Conservation (phyloP, 2,797 vertebrate genomes). For the Propithecus deckenii region DNA sequence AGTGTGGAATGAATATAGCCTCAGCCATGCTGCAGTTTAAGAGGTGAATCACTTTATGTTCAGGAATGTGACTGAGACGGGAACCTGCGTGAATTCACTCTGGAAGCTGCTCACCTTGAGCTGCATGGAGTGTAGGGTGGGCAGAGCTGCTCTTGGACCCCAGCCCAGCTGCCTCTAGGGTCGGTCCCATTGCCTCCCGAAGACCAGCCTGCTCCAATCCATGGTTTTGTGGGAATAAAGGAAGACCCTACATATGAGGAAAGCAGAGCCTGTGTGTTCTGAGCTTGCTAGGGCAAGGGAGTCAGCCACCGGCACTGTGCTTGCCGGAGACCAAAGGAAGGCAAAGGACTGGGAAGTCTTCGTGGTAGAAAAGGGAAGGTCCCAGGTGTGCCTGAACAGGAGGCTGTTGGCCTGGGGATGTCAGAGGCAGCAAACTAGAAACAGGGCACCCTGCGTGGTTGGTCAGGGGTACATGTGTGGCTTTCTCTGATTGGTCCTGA, state of each 20-base stretch:
- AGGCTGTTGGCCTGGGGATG: background rate
- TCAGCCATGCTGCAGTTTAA: background rate
- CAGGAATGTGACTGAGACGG: background rate
- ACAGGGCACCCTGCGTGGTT: rapidly evolving
- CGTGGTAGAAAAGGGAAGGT: rapidly evolving
- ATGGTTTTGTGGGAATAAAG: rapidly evolving
- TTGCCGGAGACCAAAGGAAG: background rate
- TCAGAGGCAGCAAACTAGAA: rapidly evolving
- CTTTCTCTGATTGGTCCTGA: background rate
- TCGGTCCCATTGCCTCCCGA: background rate
- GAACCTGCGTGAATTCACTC: rapidly evolving
- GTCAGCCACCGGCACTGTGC: rapidly evolving
- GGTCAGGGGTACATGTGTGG: rapidly evolving
- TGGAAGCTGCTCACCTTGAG: rapidly evolving
- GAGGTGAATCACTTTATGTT: rapidly evolving
- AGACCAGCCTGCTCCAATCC: rapidly evolving
- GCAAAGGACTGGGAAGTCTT: background rate
- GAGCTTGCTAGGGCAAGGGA: background rate
- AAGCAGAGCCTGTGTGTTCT: rapidly evolving
- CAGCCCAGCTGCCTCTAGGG: too few relatives aligned
- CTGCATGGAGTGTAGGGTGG: rapidly evolving
- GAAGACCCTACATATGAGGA: background rate
- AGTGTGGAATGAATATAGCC: background rate
- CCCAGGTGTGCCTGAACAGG: too few relatives aligned
- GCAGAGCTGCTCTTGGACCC: rapidly evolving